These are phyloP conservation scores for Philypnodon macrostomus DNA, from an alignment of 2,797 vertebrate species.

Conservation along the genomic window DNA sequence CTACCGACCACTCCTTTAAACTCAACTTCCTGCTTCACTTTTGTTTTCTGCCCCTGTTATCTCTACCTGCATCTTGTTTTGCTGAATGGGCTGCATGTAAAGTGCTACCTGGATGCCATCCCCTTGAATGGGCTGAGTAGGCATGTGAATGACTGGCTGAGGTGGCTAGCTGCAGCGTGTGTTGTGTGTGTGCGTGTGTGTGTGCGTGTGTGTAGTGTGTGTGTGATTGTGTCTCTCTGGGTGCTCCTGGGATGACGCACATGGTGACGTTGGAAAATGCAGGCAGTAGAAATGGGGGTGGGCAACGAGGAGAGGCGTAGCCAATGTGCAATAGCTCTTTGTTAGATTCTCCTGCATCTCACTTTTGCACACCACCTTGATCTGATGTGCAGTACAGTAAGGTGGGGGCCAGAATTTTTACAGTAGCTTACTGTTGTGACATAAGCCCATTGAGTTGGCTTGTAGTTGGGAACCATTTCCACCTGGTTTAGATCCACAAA, in stretches of 20 bases:
- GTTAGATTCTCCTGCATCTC: conserved; percentile 60
- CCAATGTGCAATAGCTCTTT: conserved; percentile 64
- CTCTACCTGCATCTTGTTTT: conserved; percentile 17
- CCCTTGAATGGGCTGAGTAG: conserved; percentile 59
- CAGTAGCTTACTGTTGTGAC: neutral
- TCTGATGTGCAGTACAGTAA: conserved; percentile 39
- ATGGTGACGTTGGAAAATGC: conserved; percentile 69
- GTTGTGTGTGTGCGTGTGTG: conserved; percentile 25
- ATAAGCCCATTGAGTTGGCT: too few relatives aligned
- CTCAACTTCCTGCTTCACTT: neutral
- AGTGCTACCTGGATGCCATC: conserved; percentile 47
- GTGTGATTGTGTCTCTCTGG: conserved; percentile 59
- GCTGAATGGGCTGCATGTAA: conserved; percentile 33
- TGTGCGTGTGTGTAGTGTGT: too few relatives aligned
- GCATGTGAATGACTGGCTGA: conserved; percentile 61
- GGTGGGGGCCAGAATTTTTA: conserved; percentile 18
- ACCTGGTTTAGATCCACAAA: too few relatives aligned
- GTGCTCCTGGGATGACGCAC: conserved; percentile 77
- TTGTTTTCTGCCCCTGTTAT: conserved; percentile 12
- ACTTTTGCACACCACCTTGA: conserved; percentile 26
- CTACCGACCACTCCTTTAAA: conserved; percentile 9
- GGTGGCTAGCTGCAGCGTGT: conserved; percentile 48
- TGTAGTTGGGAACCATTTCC: too few relatives aligned
- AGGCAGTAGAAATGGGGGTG: conserved; percentile 49
- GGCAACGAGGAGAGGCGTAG: conserved; percentile 42